Base-by-base conservation (phyloP, 2,797 vertebrate species). In the Eutrigla gurnardus region DNA sequence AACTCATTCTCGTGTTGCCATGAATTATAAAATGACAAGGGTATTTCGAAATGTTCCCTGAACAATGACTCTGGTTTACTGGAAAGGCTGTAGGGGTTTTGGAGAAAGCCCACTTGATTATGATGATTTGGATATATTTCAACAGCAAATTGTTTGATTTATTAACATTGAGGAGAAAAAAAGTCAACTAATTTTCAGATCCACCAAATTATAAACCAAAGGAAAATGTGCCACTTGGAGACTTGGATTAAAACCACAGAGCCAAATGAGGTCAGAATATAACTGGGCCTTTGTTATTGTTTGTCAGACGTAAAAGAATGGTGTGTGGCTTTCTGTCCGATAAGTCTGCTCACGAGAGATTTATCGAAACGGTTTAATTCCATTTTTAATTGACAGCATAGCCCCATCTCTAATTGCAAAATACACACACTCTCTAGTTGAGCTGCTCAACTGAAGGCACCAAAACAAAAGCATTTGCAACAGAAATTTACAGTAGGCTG, bases 41-140 rank as follows among this genome's bases (percentile, higher is more conserved):
- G 55, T 77, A 49, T 79, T 78, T 85, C 73, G 79, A 45, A 67
- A 77, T 35, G 64, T 17, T 75, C 39, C 39, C 59, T 32, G 32
- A 78, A 89, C 74, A 74, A 83, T 77, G 78, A 76, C 63, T 67
- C 14, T 13, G 67, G 70, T 73, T 87, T 83, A 57, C 77, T 82
- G 81, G 81, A 75, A 89, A 63, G 35, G 67, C 79, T 80, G 50
- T 45, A 9, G 75, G 80, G 52, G 47, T 70, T 87, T 89, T 86
- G 80, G 64, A 64, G 67, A 90, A 75, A 66, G 54, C n/a, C 50
- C 36, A 43, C 72, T 37, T 45, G 17, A 71, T 72, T 79, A 65
- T 78, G 55, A 77, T 81, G 39, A 78, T 66, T 75, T 53, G 64
- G 57, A 14, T 63, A 14, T 14, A 60, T 73, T 82, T 82, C 33